A percentile compares a stretch with the other conserved stretches of the same genome.
Evolutionary conservation across 2,113 vertebrate genomes (phyloP).

Genomic region (Urocitellus parryii): DNA sequence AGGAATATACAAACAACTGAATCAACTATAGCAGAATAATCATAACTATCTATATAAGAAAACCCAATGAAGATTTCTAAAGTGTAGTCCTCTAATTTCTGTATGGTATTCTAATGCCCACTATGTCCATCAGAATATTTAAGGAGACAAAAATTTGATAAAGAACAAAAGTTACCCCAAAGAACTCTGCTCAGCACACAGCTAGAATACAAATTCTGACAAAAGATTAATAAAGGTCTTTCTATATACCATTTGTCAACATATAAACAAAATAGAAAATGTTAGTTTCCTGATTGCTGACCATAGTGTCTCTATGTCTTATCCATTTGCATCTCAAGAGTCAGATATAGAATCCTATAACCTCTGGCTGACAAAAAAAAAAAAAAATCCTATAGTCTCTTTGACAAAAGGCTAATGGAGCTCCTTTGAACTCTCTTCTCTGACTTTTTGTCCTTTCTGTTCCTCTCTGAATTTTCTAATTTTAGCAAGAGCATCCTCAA

Average conservation of each 20-base stretch:
- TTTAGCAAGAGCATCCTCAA: neutral
- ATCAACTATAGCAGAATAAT: slow-evolving; percentile 32
- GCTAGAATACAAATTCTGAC: neutral
- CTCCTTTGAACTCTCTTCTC: neutral
- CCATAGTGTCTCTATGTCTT: neutral
- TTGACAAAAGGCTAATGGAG: neutral
- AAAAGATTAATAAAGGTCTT: slow-evolving; percentile 49
- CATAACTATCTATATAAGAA: slow-evolving; percentile 27
- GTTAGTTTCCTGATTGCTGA: neutral
- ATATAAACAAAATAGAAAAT: slow-evolving; percentile 41
- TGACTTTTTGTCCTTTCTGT: neutral
- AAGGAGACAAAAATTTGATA: slow-evolving; percentile 25
- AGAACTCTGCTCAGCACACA: neutral
- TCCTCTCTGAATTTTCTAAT: neutral
- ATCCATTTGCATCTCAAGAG: neutral
- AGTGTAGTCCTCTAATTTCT: neutral
- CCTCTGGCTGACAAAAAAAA: neutral
- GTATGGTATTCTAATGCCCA: neutral
- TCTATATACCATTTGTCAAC: slow-evolving; percentile 24
- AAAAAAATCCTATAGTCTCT: neutral
- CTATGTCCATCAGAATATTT: slow-evolving; percentile 19
- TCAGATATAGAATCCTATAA: neutral
- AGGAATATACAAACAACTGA: neutral
- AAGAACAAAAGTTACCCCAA: slow-evolving; percentile 44
- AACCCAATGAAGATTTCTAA: neutral